Evolutionary conservation across 2,797 vertebrate species (phyloP).

Genomic region (Meriones psammophilus): DNA sequence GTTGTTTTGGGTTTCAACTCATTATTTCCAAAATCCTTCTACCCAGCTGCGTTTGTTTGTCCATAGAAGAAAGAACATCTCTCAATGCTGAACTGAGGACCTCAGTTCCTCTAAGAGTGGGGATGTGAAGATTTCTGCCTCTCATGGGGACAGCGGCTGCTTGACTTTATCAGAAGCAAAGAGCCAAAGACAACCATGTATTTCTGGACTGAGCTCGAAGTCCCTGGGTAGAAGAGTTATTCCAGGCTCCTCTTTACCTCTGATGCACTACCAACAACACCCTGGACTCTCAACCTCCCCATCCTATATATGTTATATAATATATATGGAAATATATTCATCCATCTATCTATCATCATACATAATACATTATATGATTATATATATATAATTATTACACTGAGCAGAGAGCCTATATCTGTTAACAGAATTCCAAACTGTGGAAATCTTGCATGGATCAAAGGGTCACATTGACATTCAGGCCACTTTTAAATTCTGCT

Average conservation of each 20-base stretch:
- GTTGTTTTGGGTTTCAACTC: not conserved
- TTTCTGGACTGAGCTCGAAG: not conserved
- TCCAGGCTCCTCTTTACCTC: not conserved
- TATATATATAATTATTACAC: too few species aligned
- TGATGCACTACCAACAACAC: not conserved
- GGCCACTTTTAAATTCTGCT: too few species aligned
- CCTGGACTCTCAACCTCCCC: not conserved
- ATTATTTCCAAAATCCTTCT: not conserved
- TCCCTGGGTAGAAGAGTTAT: not conserved
- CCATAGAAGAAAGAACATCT: not conserved
- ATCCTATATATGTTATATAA: too few species aligned
- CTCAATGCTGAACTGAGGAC: not conserved
- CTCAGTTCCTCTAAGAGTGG: not conserved
- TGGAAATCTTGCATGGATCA: not conserved
- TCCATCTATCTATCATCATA: too few species aligned
- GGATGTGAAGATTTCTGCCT: not conserved
- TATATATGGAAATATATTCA: too few species aligned
- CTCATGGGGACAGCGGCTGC: not conserved
- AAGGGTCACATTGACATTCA: not conserved
- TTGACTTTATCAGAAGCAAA: not conserved
- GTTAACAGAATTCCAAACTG: not conserved
- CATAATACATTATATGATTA: too few species aligned
- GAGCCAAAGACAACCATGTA: not conserved
- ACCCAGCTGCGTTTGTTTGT: not conserved
- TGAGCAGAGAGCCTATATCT: not conserved